Evolutionary conservation across 2,113 vertebrate genomes (phyloP), one percentile per base, ranked within the genome.

Genomic region (Cheirogaleus medius): DNA sequence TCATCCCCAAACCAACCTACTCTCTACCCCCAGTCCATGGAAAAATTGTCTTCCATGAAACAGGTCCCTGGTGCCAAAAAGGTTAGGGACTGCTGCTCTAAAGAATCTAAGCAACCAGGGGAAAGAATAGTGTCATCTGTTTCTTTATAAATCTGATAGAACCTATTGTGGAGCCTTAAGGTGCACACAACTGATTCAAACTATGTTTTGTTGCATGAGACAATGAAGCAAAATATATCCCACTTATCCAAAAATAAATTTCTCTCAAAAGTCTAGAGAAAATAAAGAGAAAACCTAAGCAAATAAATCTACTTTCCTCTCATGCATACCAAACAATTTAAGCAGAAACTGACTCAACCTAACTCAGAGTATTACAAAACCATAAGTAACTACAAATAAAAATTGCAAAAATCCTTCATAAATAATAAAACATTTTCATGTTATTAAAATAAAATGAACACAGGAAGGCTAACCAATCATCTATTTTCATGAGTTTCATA

Each of bases 401-500:
- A 96, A 84, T n/a, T 34, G 47, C 54, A 93, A 81, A 73, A 37
- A 1, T 29, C 68, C 74, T 89, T 90, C 49, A 87, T 68, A 93
- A 77, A 81, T 80, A 91, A 69, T 69, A 29, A 96, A 84, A 93
- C 85, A 76, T 39, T 66, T 68, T 92, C 25, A 15, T 63, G 39
- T 49, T 96, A 81, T 77, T 85, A 84, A 94, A 91, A 92, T 95
- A 92, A 97, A 93, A 89, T 90, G 58, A 92, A 74, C 63, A 80
- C 21, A 82, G n/a, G 54, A 93, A 74, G 15, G 39, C 42, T 73
- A 85, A 89, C 74, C 85, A 87, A 85, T 95, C 69, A 92, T 39
- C 56, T 93, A 54, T 63, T 82, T 94, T 87, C 90, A 52, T 76
- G 23, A 90, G 85, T 74, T 97, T 77, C 87, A 81, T 82, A 83